Evolutionary conservation across 2,888 invertebrate species (phyloP), one percentile per base, ranked within the genome.

Genomic region (Dysmachus trigonus): DNA sequence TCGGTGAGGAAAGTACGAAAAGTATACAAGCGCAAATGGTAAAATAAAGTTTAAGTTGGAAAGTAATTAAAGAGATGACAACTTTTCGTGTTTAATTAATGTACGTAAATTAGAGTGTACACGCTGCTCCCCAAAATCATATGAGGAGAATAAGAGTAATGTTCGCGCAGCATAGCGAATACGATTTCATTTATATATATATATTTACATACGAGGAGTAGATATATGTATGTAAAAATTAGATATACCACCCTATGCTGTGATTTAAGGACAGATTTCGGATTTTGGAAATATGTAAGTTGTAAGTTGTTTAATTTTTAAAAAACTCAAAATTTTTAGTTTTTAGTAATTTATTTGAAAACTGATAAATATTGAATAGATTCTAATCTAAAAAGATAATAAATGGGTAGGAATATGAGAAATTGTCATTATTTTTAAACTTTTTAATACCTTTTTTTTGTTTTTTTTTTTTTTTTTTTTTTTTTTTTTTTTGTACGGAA

Each of bases 41-140:
- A 83, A 83, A 83, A 85, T 85, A 85, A 41, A 85, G 85, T 85
- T 85, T 85, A 84, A 79, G 86, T 87, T 87, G 77, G 77, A 79
- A 87, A 86, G 87, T 87, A 87, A 87, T 87, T 87, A 87, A 87
- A 86, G 86, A 87, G 77, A 86, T 87, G 87, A 86, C 87, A 87
- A 86, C 85, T 86, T 86, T 86, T 84, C 87, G 84, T 86, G 87
- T 86, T 84, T 87, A 87, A 87, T 87, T 87, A 86, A 87, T 86
- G 82, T 86, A 86, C 81, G 82, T 81, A 81, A 71, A 77, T 85
- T 76, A 51, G 76, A 74, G 76, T 53, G 76, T 77, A 74, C 73
- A 38, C 73, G 84, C 53, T 53, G 31, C 74, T n/a, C 35, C 35
- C n/a, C 47, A 33, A 83, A 83, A 72, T 83, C 83, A 83, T 72